phyloP scores from a whole-genome alignment of 1,140 invertebrate species.

The Proales similis region DNA sequence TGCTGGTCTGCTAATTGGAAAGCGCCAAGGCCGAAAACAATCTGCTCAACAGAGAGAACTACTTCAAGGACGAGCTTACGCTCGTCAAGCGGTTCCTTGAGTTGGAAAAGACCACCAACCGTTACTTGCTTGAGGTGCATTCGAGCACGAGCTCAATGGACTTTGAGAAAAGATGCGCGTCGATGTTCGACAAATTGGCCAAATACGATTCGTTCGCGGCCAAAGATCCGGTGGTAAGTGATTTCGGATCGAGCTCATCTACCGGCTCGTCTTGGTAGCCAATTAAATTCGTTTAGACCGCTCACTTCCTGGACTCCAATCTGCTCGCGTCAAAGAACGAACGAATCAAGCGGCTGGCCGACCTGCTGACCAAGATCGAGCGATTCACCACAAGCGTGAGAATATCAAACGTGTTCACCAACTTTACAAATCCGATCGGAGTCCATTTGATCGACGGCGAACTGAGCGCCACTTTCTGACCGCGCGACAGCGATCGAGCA shows the following conservation, averaged over 20 bases:
- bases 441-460: conserved; percentile 6
- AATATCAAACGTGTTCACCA: neutral
- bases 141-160: neutral
- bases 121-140: neutral
- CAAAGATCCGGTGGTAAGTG: neutral
- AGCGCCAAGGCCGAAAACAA: neutral
- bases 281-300: neutral
- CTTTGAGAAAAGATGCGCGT: neutral
- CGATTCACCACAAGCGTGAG: conserved; percentile 5
- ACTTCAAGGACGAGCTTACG: too few relatives aligned
- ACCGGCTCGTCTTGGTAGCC: neutral
- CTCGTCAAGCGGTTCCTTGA: neutral
- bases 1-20: conserved; percentile 16
- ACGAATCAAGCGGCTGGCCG: conserved; percentile 17
- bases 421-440: conserved; percentile 20
- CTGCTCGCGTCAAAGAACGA: conserved; percentile 1
- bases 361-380: conserved; percentile 6
- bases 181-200: conserved; percentile 3
- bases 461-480: too few relatives aligned
- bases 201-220: conserved; percentile 9
- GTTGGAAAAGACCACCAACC: neutral
- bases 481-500: too few relatives aligned
- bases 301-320: conserved; percentile 20
- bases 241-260: neutral
- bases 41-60: conserved; percentile 7